These are phyloP conservation scores for Achroia grisella DNA, from an alignment of 1,140 invertebrate species.

Conservation along the genomic window DNA sequence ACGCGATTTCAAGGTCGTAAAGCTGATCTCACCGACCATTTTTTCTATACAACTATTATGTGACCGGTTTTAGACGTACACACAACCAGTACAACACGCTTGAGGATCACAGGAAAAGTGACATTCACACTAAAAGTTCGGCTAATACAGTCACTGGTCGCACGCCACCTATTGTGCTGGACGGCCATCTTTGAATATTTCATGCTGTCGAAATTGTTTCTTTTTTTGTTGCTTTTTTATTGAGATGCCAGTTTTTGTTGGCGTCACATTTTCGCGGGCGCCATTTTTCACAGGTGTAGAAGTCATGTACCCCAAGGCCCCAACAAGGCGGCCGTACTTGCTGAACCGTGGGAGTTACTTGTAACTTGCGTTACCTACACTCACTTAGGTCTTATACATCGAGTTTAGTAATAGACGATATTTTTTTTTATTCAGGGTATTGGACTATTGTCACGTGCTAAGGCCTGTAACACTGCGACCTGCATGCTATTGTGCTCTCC, in stretches of 20 bases:
- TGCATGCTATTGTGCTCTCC: no score
- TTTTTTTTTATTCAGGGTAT: no score
- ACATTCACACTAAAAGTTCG: conserved; percentile 15
- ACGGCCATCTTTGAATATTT: conserved; percentile 52
- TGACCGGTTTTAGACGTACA: conserved; percentile 30
- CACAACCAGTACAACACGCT: conserved; percentile 15
- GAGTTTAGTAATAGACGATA: no score
- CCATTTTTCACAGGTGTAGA: conserved; percentile 43
- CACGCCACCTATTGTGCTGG: conserved; percentile 40
- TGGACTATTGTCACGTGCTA: no score
- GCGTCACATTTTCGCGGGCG: conserved; percentile 40
- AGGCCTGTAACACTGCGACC: no score
- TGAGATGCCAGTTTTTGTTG: conserved; percentile 32
- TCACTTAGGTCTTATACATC: no score
- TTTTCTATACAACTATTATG: conserved; percentile 48
- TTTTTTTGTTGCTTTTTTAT: conserved; percentile 30
- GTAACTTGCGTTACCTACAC: no score
- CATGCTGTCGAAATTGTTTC: conserved; percentile 36
- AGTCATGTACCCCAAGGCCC: conserved; percentile 5
- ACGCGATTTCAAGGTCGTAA: conserved; percentile 43
- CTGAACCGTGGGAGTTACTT: not conserved
- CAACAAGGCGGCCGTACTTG: not conserved
- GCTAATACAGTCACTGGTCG: conserved; percentile 24
- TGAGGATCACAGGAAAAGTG: conserved; percentile 24
- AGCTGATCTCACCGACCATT: conserved; percentile 59